A percentile compares a stretch with the other conserved stretches of the same genome.
phyloP scores from a whole-genome alignment of 2,797 vertebrate genomes.

The Notolepis coatsorum region DNA sequence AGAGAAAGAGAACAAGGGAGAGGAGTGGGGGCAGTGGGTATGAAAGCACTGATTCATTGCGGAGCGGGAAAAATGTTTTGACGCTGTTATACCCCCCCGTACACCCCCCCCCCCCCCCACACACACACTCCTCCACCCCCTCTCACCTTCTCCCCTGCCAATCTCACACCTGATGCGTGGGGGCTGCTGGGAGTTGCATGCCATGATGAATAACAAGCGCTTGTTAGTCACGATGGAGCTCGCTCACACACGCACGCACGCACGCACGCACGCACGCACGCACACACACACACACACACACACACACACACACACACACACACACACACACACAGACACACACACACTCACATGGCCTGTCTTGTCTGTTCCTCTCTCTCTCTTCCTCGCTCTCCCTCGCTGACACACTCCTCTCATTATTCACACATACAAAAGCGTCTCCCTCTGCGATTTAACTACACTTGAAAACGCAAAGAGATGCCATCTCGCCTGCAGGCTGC shows the following conservation, averaged over 20 bases:
- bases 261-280: not conserved
- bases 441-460: constrained; percentile 71
- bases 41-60: constrained; percentile 65
- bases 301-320: constrained; percentile 1
- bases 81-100: constrained; percentile 53
- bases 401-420: constrained; percentile 28
- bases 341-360: constrained; percentile 30
- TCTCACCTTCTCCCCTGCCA: constrained; percentile 53
- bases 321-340: not conserved
- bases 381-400: constrained; percentile 30
- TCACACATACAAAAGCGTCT: constrained; percentile 68
- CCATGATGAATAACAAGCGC: constrained; percentile 82
- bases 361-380: constrained; percentile 42
- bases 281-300: constrained; percentile 1
- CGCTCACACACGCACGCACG: constrained; percentile 62
- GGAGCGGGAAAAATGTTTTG: constrained; percentile 72
- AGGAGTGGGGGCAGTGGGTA: constrained; percentile 22
- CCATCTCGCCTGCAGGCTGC: constrained; percentile 50
- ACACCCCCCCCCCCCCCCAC: constrained; percentile 24
- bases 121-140: constrained; percentile 15
- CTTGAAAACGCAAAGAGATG: constrained; percentile 55
- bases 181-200: constrained; percentile 80
- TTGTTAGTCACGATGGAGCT: constrained; percentile 80
- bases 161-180: constrained; percentile 82
- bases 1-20: constrained; percentile 12